Conservation (phyloP, 37 sponge, comb jelly and placozoan species). For the Haliclona indistincta region DNA sequence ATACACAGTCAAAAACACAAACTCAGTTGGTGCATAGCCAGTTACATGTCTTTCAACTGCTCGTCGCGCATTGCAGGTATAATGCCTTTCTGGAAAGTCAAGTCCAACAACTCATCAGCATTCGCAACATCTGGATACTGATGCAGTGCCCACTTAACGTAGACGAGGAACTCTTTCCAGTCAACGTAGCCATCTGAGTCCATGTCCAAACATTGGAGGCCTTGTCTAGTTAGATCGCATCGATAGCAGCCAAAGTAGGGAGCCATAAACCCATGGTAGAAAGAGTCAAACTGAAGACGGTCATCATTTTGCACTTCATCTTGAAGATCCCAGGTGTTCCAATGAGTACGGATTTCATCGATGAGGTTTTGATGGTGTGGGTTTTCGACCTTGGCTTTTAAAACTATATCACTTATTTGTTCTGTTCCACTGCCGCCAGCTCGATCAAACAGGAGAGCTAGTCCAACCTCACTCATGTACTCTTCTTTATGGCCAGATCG, state of each 20-base stretch:
- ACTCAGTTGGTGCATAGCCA: no score
- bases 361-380: slow-evolving; percentile 57
- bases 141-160: slow-evolving; percentile 81
- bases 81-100: slow-evolving; percentile 75
- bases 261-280: slow-evolving; percentile 88
- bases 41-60: no score
- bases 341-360: slow-evolving; percentile 44
- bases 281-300: slow-evolving; percentile 67
- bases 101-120: slow-evolving; percentile 49
- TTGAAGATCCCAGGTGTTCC: slow-evolving; percentile 73
- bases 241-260: slow-evolving; percentile 91
- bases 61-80: slow-evolving; percentile 86
- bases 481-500: slow-evolving; percentile 70
- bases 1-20: no score
- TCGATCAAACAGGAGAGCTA: slow-evolving; percentile 76
- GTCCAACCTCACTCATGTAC: slow-evolving; percentile 76
- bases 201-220: slow-evolving; percentile 79
- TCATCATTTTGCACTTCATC: slow-evolving; percentile 56
- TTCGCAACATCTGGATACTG: slow-evolving; percentile 64
- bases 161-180: slow-evolving; percentile 84
- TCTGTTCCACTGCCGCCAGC: slow-evolving; percentile 73
- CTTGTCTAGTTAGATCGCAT: slow-evolving; percentile 57
- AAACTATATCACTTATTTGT: slow-evolving; percentile 57
- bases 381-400: slow-evolving; percentile 11
- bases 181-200: slow-evolving; percentile 77